Conservation (phyloP, 2,113 vertebrate genomes). For the Acrocephalus kingi region DNA sequence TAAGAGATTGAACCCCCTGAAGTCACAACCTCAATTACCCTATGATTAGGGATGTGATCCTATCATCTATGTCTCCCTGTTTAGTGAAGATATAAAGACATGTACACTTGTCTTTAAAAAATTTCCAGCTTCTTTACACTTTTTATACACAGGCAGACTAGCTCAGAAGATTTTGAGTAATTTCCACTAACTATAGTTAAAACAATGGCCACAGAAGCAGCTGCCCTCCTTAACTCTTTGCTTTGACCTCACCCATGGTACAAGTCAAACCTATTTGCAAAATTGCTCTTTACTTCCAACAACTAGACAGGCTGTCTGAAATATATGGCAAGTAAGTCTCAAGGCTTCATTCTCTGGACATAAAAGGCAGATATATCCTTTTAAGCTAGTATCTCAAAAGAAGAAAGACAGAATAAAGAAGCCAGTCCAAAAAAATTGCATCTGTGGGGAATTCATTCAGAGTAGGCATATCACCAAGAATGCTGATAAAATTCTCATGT, state of each 20-base stretch:
- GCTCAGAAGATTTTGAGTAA: not conserved
- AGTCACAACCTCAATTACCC: not conserved
- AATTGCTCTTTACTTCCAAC: not conserved
- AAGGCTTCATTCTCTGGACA: not conserved
- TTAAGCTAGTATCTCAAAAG: constrained; percentile 13
- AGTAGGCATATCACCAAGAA: not conserved
- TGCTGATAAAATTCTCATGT: constrained; percentile 46
- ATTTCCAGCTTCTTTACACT: not conserved
- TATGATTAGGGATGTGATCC: not conserved
- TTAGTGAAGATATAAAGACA: not conserved
- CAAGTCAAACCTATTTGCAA: not conserved
- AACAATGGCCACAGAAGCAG: not conserved
- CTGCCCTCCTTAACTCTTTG: not conserved
- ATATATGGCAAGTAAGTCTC: not conserved
- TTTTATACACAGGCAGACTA: not conserved
- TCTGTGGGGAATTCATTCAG: constrained; percentile 4
- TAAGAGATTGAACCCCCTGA: not conserved
- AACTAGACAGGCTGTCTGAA: not conserved
- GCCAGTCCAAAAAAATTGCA: constrained; percentile 3
- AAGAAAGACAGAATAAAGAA: constrained; percentile 32
- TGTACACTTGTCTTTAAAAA: not conserved
- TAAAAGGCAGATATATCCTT: constrained; percentile 28
- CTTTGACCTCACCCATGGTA: not conserved
- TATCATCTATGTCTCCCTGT: not conserved
- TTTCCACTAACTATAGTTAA: not conserved